These are phyloP conservation scores for Eumaeus atala DNA, from an alignment of 1,140 invertebrate species.

Conservation along the genomic window DNA sequence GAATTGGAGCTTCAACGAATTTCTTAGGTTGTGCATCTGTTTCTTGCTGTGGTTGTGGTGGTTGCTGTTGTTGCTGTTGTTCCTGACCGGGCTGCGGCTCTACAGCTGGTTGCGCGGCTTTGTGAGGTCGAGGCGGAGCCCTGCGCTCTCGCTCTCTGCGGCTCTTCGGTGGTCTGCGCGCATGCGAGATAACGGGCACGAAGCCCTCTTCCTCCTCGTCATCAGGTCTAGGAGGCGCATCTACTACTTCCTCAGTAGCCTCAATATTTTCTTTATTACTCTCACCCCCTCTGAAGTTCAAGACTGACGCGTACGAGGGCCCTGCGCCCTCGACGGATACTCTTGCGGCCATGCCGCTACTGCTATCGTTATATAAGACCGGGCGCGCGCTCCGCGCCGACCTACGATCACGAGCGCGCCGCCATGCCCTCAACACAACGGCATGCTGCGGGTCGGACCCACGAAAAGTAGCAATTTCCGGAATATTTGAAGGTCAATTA, in stretches of 20 bases:
- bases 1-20: conserved; percentile 77
- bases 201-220: conserved; percentile 69
- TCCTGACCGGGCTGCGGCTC: conserved; percentile 41
- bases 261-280: conserved; percentile 71
- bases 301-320: conserved; percentile 71
- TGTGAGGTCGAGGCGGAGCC: conserved; percentile 49
- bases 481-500: conserved; percentile 44
- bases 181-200: conserved; percentile 66
- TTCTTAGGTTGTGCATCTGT: conserved; percentile 66
- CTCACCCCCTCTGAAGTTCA: conserved; percentile 64
- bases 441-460: conserved; percentile 60
- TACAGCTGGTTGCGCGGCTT: conserved; percentile 35
- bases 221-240: conserved; percentile 43
- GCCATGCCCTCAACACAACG: conserved; percentile 64
- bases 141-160: conserved; percentile 52
- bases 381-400: conserved; percentile 69
- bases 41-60: conserved; percentile 43
- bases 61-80: conserved; percentile 37
- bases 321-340: conserved; percentile 70
- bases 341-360: conserved; percentile 67
- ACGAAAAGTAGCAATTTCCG: conserved; percentile 50
- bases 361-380: conserved; percentile 65
- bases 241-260: conserved; percentile 47
- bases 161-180: conserved; percentile 51
- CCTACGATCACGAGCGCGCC: conserved; percentile 70